A percentile compares a stretch with the other conserved stretches of the same genome.
Evolutionary conservation across 2,797 vertebrate genomes (phyloP).

Genomic region (Phoeniculus purpureus): DNA sequence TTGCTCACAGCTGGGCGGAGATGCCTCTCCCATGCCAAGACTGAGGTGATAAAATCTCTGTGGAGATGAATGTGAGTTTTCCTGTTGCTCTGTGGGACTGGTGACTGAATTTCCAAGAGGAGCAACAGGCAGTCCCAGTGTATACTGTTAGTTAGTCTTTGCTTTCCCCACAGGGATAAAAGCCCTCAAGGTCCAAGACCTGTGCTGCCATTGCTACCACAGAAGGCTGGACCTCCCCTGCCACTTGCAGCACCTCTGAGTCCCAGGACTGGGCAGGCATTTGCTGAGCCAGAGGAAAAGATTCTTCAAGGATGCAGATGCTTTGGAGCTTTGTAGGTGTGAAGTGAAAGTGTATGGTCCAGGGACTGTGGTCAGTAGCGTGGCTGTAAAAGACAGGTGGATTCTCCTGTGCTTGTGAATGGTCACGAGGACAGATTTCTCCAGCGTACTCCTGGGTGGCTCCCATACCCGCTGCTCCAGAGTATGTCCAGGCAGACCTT

Average conservation of each 20-base stretch:
- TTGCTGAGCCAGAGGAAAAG: not conserved
- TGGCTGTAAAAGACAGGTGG: not conserved
- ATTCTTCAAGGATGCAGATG: not conserved
- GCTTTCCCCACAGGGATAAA: not conserved
- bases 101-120: not conserved
- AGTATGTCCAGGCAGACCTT: not conserved
- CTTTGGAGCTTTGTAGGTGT: not conserved
- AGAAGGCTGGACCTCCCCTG: not conserved
- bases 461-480: not conserved
- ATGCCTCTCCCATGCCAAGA: constrained; percentile 66
- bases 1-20: constrained; percentile 72
- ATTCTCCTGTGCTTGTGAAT: not conserved
- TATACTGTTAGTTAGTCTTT: not conserved
- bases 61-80: constrained; percentile 60
- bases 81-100: constrained; percentile 9
- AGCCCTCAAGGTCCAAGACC: not conserved
- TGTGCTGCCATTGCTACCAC: not conserved
- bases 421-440: not conserved
- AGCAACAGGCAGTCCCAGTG: not conserved
- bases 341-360: not conserved
- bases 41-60: constrained; percentile 64
- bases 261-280: not conserved
- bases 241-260: not conserved
- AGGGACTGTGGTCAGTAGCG: not conserved
- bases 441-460: not conserved